A percentile compares a stretch with the other conserved stretches of the same genome.
Evolutionary conservation across 2,113 vertebrate genomes (phyloP).

Genomic region (Odobenus rosmarus): DNA sequence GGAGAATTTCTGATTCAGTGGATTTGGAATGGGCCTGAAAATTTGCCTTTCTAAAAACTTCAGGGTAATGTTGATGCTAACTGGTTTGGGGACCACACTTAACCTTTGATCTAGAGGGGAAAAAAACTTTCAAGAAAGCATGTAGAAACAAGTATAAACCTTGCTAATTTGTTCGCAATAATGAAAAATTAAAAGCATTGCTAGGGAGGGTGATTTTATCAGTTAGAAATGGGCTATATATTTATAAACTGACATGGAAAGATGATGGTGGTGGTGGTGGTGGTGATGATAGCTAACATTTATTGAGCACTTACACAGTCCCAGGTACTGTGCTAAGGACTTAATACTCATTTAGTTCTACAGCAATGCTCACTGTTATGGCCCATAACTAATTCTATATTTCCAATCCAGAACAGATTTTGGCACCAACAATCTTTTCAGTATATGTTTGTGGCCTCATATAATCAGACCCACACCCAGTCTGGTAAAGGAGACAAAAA

Average conservation of each 20-base stretch:
- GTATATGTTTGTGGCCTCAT: neutral
- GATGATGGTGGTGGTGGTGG: neutral
- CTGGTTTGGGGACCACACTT: neutral
- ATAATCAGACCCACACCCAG: neutral
- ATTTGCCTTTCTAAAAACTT: conserved; percentile 27
- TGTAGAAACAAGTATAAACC: neutral
- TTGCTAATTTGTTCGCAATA: conserved; percentile 23
- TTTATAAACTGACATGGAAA: neutral
- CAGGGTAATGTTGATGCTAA: neutral
- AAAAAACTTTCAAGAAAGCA: neutral
- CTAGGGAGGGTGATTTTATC: neutral
- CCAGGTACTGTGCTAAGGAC: neutral
- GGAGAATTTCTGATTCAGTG: conserved; percentile 29
- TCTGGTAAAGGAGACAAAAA: conserved; percentile 31
- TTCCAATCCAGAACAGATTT: neutral
- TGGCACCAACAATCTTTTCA: neutral
- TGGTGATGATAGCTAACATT: neutral
- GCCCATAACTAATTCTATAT: neutral
- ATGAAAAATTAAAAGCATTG: conserved; percentile 24
- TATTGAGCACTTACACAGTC: neutral
- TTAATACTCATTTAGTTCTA: neutral
- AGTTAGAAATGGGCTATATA: neutral
- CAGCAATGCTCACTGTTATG: neutral
- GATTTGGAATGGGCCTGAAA: neutral
- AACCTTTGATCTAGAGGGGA: neutral